Percentiles rank a stretch among this genome's conserved stretches.
Evolutionary conservation across 2,888 invertebrate genomes (phyloP).

Genomic region (Salpingus planirostris): DNA sequence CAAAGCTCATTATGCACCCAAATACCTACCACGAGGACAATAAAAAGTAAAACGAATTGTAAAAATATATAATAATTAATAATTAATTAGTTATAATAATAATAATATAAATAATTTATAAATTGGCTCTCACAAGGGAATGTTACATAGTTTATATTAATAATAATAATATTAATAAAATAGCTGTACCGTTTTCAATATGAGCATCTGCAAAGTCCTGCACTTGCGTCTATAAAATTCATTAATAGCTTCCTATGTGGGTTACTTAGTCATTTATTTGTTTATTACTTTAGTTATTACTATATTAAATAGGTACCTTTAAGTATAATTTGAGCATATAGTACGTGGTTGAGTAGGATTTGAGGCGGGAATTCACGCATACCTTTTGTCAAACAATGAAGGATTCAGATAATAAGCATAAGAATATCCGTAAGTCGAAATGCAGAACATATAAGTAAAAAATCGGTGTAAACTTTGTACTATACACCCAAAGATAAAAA

Average conservation of each 20-base stretch:
- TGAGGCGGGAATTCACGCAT: conserved; percentile 12
- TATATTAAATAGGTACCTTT: conserved; percentile 37
- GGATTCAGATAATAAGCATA: too few relatives aligned
- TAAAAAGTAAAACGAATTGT: conserved; percentile 1
- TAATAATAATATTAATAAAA: conserved; percentile 9
- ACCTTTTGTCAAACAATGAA: conserved; percentile 17
- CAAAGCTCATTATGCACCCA: too few relatives aligned
- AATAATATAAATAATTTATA: too few relatives aligned
- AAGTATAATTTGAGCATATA: conserved; percentile 38
- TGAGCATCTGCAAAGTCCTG: conserved; percentile 27
- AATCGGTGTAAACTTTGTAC: conserved; percentile 24
- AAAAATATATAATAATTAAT: conserved; percentile 2
- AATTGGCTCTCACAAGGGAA: too few relatives aligned
- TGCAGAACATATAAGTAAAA: conserved; percentile 6
- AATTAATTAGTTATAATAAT: conserved; percentile 1
- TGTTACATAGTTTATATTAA: too few relatives aligned
- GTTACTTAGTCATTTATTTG: conserved; percentile 25
- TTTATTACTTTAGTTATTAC: conserved; percentile 31
- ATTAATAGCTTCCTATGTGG: conserved; percentile 15
- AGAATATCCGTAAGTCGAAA: too few relatives aligned
- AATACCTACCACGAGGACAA: too few relatives aligned
- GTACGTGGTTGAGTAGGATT: too few relatives aligned
- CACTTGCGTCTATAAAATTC: conserved; percentile 12
- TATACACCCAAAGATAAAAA: conserved; percentile 37
- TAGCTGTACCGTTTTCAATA: conserved; percentile 18